Percentiles rank a stretch among this genome's conserved stretches.
phyloP scores from a whole-genome alignment of 2,797 vertebrate genomes.

The Enteromius anoplus region DNA sequence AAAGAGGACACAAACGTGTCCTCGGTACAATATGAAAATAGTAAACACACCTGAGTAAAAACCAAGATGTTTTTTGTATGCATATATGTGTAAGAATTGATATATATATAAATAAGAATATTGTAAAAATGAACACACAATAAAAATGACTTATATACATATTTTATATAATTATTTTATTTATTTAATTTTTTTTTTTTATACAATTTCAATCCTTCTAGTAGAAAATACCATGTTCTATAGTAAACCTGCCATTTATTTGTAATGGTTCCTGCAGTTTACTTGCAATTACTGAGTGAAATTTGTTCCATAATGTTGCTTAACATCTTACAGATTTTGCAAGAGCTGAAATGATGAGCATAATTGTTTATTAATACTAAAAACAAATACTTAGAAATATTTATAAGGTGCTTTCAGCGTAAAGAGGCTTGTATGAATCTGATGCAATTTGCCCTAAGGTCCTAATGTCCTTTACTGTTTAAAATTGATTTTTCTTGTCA shows the following conservation, averaged over 20 bases:
- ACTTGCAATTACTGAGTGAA: no score
- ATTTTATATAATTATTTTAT: no score
- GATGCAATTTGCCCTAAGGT: neutral
- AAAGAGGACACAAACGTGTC: neutral
- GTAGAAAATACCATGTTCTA: no score
- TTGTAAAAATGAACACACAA: no score
- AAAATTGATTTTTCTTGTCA: neutral
- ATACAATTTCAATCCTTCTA: no score
- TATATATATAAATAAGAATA: no score
- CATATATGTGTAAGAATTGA: neutral
- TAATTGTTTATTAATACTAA: neutral
- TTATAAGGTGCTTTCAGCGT: neutral
- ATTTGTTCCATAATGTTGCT: no score
- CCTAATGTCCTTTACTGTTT: neutral
- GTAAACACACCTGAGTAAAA: neutral
- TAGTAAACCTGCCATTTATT: no score
- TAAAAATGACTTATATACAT: no score
- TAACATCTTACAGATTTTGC: neutral
- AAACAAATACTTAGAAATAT: neutral
- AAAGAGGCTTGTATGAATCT: neutral
- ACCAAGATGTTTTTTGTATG: neutral
- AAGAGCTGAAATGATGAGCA: no score
- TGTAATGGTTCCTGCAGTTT: no score
- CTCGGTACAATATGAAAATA: neutral
- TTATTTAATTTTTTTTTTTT: no score